Conservation (phyloP, 2,888 invertebrate genomes). For the Drosophila birchii region DNA sequence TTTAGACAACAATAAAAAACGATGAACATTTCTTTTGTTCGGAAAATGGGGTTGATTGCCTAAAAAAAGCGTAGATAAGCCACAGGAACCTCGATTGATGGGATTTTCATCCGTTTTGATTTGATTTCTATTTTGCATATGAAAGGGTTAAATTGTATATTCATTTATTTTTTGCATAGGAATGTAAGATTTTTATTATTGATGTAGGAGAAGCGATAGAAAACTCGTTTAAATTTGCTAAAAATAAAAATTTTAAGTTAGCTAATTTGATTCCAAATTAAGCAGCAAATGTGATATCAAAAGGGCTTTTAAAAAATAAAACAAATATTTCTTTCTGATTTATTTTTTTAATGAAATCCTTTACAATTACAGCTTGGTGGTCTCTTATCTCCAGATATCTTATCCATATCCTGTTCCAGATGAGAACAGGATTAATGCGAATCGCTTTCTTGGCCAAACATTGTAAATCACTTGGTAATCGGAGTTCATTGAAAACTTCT, state of each 20-base stretch:
- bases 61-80: slow-evolving; percentile 40
- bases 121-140: slow-evolving; percentile 52
- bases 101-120: slow-evolving; percentile 35
- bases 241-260: no score
- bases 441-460: slow-evolving; percentile 47
- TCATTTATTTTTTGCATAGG: neutral
- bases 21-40: neutral
- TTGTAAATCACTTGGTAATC: slow-evolving; percentile 57
- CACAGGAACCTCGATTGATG: slow-evolving; percentile 37
- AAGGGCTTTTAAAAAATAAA: neutral
- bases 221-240: neutral
- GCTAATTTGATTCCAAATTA: neutral
- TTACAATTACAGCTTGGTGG: neutral
- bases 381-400: neutral
- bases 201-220: neutral
- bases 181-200: neutral
- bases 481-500: slow-evolving; percentile 15
- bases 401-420: neutral
- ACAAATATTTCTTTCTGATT: neutral
- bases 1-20: neutral
- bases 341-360: neutral
- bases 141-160: slow-evolving; percentile 40
- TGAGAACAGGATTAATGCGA: slow-evolving; percentile 43
- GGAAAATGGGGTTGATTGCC: slow-evolving; percentile 7
- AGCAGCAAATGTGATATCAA: neutral